A percentile compares a stretch with the other conserved stretches of the same genome.
These are phyloP conservation scores for Odontomachus brunneus DNA, from an alignment of 1,140 invertebrate genomes.

Conservation along the genomic window DNA sequence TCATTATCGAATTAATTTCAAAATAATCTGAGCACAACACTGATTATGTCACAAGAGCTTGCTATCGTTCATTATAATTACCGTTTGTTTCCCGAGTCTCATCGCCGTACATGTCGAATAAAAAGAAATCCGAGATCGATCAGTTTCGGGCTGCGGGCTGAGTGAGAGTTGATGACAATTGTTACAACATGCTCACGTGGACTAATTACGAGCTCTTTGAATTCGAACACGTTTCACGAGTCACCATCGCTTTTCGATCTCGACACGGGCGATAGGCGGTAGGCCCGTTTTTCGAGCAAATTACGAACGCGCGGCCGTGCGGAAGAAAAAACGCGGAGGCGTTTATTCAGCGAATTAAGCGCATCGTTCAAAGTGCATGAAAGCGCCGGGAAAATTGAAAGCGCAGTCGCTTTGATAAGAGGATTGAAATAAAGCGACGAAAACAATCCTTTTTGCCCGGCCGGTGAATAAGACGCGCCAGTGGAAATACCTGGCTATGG, in stretches of 20 bases:
- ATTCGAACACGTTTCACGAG: slow-evolving; percentile 63
- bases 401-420: slow-evolving; percentile 54
- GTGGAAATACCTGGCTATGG: slow-evolving; percentile 9
- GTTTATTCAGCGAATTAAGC: slow-evolving; percentile 68
- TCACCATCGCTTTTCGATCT: slow-evolving; percentile 57
- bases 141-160: not conserved
- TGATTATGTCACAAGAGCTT: no score
- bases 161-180: slow-evolving; percentile 43
- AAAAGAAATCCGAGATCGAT: slow-evolving; percentile 48
- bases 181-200: slow-evolving; percentile 58
- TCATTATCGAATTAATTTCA: no score
- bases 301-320: slow-evolving; percentile 43
- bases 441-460: slow-evolving; percentile 40
- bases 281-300: slow-evolving; percentile 42
- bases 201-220: slow-evolving; percentile 69
- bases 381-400: slow-evolving; percentile 44
- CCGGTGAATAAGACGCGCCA: slow-evolving; percentile 26
- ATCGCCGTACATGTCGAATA: not conserved
- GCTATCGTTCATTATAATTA: no score
- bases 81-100: not conserved
- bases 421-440: slow-evolving; percentile 53
- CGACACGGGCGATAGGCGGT: slow-evolving; percentile 15
- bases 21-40: no score
- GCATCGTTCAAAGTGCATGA: slow-evolving; percentile 57
- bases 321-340: slow-evolving; percentile 52